A percentile compares a stretch with the other conserved stretches of the same genome.
phyloP scores from a whole-genome alignment of 2,888 invertebrate species.

The Chaitophorus viminalis region DNA sequence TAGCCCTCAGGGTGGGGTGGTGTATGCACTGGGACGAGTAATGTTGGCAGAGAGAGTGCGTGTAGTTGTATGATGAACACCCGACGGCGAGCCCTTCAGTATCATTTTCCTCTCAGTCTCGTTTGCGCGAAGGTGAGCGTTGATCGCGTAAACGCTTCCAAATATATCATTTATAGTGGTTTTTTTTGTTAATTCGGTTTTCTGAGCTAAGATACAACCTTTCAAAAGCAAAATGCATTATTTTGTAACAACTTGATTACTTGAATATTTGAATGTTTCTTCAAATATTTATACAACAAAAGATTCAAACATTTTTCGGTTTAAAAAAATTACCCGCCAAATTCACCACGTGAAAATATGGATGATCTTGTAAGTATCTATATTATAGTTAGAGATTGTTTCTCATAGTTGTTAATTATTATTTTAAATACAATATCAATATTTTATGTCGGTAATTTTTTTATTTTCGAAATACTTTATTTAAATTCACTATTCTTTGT shows the following conservation, averaged over 20 bases:
- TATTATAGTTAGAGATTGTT: not conserved
- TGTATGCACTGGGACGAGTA: not conserved
- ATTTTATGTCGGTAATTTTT: not conserved
- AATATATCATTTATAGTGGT: not conserved
- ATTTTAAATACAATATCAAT: not conserved
- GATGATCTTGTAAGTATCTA: constrained; percentile 40
- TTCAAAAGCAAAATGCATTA: not conserved
- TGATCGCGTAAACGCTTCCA: not conserved
- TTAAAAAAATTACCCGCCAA: not conserved
- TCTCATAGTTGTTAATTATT: not conserved
- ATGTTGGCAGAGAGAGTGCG: constrained; percentile 5
- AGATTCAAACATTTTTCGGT: not conserved
- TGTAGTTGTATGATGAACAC: constrained; percentile 51
- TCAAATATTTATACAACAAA: not conserved
- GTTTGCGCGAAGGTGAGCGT: constrained; percentile 42
- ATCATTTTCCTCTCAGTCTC: constrained; percentile 40
- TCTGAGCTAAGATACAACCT: not conserved
- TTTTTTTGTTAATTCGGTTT: not conserved
- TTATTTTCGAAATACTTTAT: not conserved
- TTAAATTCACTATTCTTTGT: too few relatives aligned
- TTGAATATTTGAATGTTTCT: not conserved
- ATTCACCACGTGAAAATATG: constrained; percentile 28
- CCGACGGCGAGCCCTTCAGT: constrained; percentile 46
- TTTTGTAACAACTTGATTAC: not conserved
- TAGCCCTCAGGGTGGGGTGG: not conserved